Percentiles rank a stretch among this genome's conserved stretches.
phyloP scores from a whole-genome alignment of 2,113 vertebrate genomes.

The Columba janthina region DNA sequence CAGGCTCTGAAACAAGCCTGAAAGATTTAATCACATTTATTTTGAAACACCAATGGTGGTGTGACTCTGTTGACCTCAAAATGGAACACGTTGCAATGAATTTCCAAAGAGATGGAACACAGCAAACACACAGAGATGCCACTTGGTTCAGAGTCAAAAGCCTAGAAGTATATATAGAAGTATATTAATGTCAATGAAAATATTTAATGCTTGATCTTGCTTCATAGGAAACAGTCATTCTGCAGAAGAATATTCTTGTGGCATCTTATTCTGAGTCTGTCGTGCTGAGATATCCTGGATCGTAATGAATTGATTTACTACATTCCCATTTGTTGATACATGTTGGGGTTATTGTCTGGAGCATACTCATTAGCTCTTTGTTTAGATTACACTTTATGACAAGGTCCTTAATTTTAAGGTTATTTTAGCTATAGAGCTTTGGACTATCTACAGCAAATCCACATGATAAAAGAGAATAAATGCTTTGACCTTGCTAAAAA shows the following conservation, averaged over 20 bases:
- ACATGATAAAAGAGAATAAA: not conserved
- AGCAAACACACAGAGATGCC: rapidly evolving
- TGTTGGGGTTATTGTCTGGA: not conserved
- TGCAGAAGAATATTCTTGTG: not conserved
- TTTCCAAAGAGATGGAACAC: not conserved
- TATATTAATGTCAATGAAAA: not conserved
- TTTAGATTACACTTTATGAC: not conserved
- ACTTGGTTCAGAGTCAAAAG: not conserved
- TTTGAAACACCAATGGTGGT: not conserved
- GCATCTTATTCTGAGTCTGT: not conserved
- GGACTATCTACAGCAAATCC: not conserved
- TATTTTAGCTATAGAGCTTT: not conserved
- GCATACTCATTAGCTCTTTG: not conserved
- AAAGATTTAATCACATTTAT: not conserved
- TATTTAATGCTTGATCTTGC: not conserved
- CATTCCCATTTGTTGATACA: not conserved
- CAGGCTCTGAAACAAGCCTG: not conserved
- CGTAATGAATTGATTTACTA: not conserved
- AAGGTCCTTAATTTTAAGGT: not conserved
- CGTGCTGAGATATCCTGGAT: not conserved
- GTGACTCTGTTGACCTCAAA: not conserved
- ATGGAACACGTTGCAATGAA: not conserved
- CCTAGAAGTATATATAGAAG: not conserved
- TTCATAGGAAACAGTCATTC: not conserved
- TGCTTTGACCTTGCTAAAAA: not conserved